These are phyloP conservation scores for Lithobates pipiens DNA, from an alignment of 2,797 vertebrate species.

Conservation along the genomic window DNA sequence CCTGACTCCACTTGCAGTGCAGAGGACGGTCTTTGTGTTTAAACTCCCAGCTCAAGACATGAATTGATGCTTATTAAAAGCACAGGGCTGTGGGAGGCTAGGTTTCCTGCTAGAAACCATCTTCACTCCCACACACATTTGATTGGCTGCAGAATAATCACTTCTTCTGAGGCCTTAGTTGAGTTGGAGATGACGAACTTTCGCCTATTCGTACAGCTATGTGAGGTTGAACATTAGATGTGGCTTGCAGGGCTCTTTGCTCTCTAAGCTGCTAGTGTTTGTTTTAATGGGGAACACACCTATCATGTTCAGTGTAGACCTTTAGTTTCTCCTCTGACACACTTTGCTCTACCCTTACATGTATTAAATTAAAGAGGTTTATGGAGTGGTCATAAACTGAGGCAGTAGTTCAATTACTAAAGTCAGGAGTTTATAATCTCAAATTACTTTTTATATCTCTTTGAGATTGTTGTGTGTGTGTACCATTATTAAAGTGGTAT, in stretches of 20 bases:
- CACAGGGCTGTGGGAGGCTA: constrained; percentile 44
- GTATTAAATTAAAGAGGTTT: too few relatives aligned
- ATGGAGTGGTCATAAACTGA: too few relatives aligned
- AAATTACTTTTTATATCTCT: too few relatives aligned
- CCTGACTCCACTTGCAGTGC: background rate
- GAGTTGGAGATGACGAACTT: constrained; percentile 15
- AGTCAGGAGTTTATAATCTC: too few relatives aligned
- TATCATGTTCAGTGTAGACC: background rate
- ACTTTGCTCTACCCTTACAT: background rate
- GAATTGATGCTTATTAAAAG: constrained; percentile 45
- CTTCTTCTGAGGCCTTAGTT: constrained; percentile 34
- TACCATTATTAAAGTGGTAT: too few relatives aligned
- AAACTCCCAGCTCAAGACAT: constrained; percentile 3
- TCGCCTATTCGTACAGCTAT: background rate
- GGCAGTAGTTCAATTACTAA: too few relatives aligned
- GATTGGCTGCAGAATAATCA: constrained; percentile 46
- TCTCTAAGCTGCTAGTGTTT: background rate
- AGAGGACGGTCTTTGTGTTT: constrained; percentile 11
- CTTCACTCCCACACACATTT: constrained; percentile 40
- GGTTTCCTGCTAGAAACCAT: constrained; percentile 55
- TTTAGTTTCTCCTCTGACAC: background rate
- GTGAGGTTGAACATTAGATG: constrained; percentile 27
- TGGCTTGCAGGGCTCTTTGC: background rate
- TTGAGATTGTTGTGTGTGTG: too few relatives aligned
- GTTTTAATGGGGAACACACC: background rate